Base-by-base conservation (phyloP, 2,113 vertebrate genomes). In the Herpetotheres cachinnans region DNA sequence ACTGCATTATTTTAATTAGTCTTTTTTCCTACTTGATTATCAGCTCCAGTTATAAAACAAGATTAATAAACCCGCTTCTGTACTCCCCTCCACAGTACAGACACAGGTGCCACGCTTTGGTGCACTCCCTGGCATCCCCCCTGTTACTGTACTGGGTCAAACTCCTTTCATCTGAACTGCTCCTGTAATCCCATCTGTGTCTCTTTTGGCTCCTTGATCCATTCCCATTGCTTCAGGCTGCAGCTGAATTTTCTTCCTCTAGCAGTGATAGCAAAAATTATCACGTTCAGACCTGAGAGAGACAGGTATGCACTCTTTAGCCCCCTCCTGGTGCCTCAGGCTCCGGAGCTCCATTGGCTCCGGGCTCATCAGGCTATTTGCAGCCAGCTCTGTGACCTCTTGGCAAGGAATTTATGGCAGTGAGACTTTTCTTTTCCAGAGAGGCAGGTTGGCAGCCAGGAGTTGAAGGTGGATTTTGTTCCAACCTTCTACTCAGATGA, bases 1-100 rank as follows among this genome's bases (percentile, higher is more conserved):
- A 96, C 42, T 87, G 65, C 89, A 94, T 94, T 96, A 96, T 87
- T 96, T 96, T 96, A 96, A 96, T 96, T 85, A 93, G 59, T 34
- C 18, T 93, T 91, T 91, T 83, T 88, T 40, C 30, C 66, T 85
- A 63, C 38, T 70, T 78, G 52, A 85, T 94, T 91, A 91, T 72
- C 77, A 69, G 56, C 76, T 91, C 61, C 44, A 90, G 70, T 72
- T 87, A 79, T 56, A 91, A 93, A 87, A 84, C 36, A 76, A 87
- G 93, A 85, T 91, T 96, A 86, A 76, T 52, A 72, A 85, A 86
- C 56, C 47, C 82, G 38, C 47, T 96, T 86, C 65, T 96, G 61
- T 40, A 36, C 56, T 74, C 72, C 50, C 32, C 40, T 91, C 40
- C 44, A 38, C 47, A 50, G 22, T 8, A 71, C 16, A 93, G 50